Evolutionary conservation across 2,888 invertebrate species (phyloP), one percentile per base, ranked within the genome.

Genomic region (Drosophila antonietae): DNA sequence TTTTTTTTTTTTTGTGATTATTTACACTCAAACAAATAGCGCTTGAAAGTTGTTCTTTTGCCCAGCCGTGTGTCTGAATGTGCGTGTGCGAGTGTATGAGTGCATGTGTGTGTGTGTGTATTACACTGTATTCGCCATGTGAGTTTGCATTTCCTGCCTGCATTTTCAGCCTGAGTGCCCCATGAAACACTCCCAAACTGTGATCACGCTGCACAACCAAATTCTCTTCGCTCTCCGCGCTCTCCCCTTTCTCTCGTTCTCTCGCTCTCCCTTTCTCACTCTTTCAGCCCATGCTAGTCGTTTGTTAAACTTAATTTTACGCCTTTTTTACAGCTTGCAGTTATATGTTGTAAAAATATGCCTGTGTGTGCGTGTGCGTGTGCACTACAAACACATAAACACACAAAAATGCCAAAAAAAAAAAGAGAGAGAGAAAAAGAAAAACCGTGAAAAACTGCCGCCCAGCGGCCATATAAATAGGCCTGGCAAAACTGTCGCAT

Each of bases 281-380:
- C 61, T 35, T 10, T 47, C 18, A 18, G 4, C 15, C n/a, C 39
- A 53, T 44, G 53, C 64, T 65, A 74, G 60, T 73, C 75, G 83
- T 87, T 85, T 85, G 88, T 85, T 84, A 84, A 87, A 85, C 83
- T 88, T 83, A 83, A 88, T 88, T 86, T 88, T 88, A 85, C 88
- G 85, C 88, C 88, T 75, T 85, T 85, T 85, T 85, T 85, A 87
- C 88, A 85, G 85, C 85, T 88, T 88, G 81, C 83, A 85, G 83
- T 73, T 85, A 85, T 88, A 76, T 85, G 83, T 78, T 81, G 73
- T 74, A 72, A 81, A 77, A 75, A 49, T 49, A 49, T 49, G 49
- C 10, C 10, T 10, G 39, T 41, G 28, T 28, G 28, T 28, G 28
- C 5, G 55, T 47, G 44, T 51, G 55, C 41, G 41, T 56, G 53